Evolutionary conservation across 1,140 invertebrate species (phyloP), one percentile per base, ranked within the genome.

Genomic region (Drosophila athabasca): DNA sequence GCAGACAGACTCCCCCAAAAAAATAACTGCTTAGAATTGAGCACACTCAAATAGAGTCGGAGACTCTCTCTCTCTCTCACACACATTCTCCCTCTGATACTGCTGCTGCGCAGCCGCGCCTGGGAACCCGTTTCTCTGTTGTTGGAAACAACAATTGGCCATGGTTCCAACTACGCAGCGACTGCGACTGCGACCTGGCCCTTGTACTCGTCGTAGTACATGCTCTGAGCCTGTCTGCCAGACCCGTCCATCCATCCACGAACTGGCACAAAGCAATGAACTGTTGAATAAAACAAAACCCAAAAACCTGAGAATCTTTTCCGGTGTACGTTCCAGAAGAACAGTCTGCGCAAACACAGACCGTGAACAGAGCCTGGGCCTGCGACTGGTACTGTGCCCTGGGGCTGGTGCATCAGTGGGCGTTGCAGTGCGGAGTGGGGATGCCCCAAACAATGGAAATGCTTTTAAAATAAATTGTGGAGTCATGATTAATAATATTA

Each of bases 221-320:
- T 82, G 76, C 68, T 74, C 48, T 54, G 62, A 53, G 64, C 65
- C 65, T 69, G 64, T 71, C 77, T 66, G 66, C 60, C 67, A 81
- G 78, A 87, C 81, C 54, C 50, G 82, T 87, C 74, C 83, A 51
- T 87, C 74, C 83, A 51, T 87, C 74, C 83, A 51, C 81, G 64
- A 85, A 85, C 82, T 85, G 73, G 82, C 83, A 85, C 81, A 85
- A 85, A 85, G 81, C 82, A 88, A 88, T 88, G 83, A 87, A 87
- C 82, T 87, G 82, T 87, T 87, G 66, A 88, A 75, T 74, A 73
- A 64, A 73, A 73, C 68, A 73, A 73, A 73, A 72, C 58, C 53
- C 26, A 75, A 75, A 88, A 82, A 66, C 78, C 83, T 87, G 82
- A 87, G 78, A 88, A 87, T 82, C 83, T 87, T 82, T 88, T 85